phyloP scores from a whole-genome alignment of 2,797 vertebrate genomes.

The Halcyon chelicuti region DNA sequence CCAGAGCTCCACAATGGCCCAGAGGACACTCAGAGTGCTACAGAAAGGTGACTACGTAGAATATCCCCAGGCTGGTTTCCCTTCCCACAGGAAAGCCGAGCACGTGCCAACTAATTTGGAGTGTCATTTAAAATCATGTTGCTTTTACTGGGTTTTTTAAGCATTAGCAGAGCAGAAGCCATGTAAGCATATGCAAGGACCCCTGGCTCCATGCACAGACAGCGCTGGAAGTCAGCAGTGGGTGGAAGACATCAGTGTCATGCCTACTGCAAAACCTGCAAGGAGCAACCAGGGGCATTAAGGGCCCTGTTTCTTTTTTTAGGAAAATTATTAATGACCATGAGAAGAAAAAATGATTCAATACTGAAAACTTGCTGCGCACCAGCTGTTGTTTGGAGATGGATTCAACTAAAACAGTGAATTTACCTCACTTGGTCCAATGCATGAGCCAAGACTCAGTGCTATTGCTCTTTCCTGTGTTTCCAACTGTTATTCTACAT shows the following conservation, averaged over 20 bases:
- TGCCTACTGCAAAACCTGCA: neutral
- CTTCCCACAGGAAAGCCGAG: neutral
- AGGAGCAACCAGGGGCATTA: slow-evolving; percentile 22
- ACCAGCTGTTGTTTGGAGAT: slow-evolving; percentile 71
- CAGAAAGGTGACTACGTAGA: neutral
- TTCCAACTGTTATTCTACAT: neutral
- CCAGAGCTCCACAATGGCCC: fast-evolving
- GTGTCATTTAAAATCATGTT: neutral
- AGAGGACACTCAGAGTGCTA: neutral
- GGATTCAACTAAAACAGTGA: slow-evolving; percentile 36
- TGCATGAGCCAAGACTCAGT: neutral
- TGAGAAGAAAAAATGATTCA: slow-evolving; percentile 59
- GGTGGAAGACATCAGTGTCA: neutral
- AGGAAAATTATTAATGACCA: slow-evolving; percentile 75
- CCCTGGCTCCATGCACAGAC: neutral
- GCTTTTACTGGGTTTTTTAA: neutral
- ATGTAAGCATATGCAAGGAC: neutral
- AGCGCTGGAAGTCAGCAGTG: neutral
- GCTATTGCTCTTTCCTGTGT: neutral
- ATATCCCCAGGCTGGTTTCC: neutral
- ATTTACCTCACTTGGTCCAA: slow-evolving; percentile 34
- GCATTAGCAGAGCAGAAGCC: neutral
- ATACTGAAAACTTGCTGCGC: slow-evolving; percentile 51
- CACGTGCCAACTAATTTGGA: neutral
- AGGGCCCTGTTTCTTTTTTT: slow-evolving; percentile 65